Conservation (phyloP, 1,140 invertebrate species). For the Asobara japonica region DNA sequence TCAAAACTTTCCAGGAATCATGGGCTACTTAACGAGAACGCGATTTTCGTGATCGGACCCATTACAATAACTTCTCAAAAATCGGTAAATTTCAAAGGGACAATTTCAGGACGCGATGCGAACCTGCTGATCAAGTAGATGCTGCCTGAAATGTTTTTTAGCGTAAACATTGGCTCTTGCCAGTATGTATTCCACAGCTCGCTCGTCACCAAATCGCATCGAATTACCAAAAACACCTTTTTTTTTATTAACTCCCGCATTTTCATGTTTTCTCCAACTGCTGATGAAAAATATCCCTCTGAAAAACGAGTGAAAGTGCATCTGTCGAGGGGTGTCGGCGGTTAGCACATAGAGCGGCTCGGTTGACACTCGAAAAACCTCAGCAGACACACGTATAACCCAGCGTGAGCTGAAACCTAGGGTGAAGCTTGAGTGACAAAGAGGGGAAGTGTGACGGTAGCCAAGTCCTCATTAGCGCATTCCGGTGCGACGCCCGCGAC, state of each 20-base stretch:
- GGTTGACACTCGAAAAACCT: conserved; percentile 16
- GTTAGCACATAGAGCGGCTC: not conserved
- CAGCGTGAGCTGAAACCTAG: not conserved
- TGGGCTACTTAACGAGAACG: no score
- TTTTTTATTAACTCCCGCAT: not conserved
- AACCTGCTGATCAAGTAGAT: no score
- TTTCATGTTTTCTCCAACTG: not conserved
- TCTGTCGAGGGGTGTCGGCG: conserved; percentile 4
- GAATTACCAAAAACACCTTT: not conserved
- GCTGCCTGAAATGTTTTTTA: no score
- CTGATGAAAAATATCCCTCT: not conserved
- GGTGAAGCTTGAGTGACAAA: conserved; percentile 28
- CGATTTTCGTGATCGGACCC: no score
- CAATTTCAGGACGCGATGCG: no score
- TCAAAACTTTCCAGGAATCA: no score
- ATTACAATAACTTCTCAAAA: no score
- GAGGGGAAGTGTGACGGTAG: conserved; percentile 60
- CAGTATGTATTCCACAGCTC: no score
- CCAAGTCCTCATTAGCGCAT: conserved; percentile 68
- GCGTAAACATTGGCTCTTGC: no score
- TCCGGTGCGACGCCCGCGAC: conserved; percentile 64
- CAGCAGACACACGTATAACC: not conserved
- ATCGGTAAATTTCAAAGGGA: no score
- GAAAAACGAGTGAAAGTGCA: conserved; percentile 17
- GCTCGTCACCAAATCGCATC: no score